phyloP scores from a whole-genome alignment of 1,140 invertebrate species.

The Lamellibrachia luymesi region DNA sequence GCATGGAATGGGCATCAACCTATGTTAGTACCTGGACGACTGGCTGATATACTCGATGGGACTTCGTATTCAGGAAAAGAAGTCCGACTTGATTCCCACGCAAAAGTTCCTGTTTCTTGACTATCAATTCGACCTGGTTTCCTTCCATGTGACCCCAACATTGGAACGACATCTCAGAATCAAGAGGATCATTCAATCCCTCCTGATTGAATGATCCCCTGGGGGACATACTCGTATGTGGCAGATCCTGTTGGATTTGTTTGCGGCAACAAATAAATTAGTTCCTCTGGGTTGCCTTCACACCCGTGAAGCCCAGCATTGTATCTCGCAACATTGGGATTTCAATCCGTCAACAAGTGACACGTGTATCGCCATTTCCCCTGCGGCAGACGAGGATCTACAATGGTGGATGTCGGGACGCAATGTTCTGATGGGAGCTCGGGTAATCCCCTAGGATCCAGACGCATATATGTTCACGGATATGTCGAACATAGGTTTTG shows the following conservation, averaged over 20 bases:
- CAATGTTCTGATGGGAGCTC: background rate
- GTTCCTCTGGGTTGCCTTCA: background rate
- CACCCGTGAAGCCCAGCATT: background rate
- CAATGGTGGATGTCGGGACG: background rate
- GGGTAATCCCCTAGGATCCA: background rate
- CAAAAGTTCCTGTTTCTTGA: background rate
- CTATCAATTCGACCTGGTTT: background rate
- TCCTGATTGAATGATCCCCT: background rate
- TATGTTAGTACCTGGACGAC: conserved; percentile 10
- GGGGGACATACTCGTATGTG: background rate
- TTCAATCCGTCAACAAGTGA: background rate
- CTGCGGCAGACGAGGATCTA: background rate
- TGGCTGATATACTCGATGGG: conserved; percentile 3
- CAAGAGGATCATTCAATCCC: background rate
- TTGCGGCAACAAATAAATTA: conserved; percentile 1
- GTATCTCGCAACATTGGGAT: background rate
- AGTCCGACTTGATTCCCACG: conserved; percentile 10
- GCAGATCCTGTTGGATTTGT: background rate
- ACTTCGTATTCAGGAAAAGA: background rate
- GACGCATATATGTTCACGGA: background rate
- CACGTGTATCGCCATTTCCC: background rate
- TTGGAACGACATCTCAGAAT: background rate
- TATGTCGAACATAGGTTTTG: background rate
- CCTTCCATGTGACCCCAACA: background rate
- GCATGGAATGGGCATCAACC: too few species aligned